phyloP scores from a whole-genome alignment of 2,888 invertebrate species.

The Pteria penguin region DNA sequence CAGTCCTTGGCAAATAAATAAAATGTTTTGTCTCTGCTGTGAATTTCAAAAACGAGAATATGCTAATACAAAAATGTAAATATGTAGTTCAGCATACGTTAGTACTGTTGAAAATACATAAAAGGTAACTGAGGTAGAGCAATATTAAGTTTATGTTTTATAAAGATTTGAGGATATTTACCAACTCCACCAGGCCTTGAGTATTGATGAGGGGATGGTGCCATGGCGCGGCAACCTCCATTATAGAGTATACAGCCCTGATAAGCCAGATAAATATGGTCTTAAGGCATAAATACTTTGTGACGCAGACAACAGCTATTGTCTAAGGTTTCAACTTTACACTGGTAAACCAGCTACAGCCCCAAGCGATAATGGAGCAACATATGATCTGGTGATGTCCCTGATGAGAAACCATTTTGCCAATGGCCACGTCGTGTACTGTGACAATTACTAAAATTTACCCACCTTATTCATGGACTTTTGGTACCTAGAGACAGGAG shows the following conservation, averaged over 20 bases:
- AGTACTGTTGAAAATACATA: too few species aligned
- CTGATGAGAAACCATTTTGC: slow-evolving; percentile 19
- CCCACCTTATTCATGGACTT: slow-evolving; percentile 32
- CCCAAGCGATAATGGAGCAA: slow-evolving; percentile 26
- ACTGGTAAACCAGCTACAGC: slow-evolving; percentile 34
- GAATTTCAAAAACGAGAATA: too few species aligned
- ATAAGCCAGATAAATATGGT: slow-evolving; percentile 49
- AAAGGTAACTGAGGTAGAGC: too few species aligned
- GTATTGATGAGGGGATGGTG: slow-evolving; percentile 50
- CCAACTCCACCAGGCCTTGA: slow-evolving; percentile 28
- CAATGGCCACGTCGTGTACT: slow-evolving; percentile 25
- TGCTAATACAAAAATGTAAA: too few species aligned
- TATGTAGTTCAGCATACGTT: too few species aligned
- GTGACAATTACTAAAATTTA: slow-evolving; percentile 42
- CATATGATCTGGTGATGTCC: slow-evolving; percentile 39
- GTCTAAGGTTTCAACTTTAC: slow-evolving; percentile 40
- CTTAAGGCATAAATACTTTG: slow-evolving; percentile 48
- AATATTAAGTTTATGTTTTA: too few species aligned
- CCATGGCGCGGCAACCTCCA: slow-evolving; percentile 42
- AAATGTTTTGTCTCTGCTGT: too few species aligned
- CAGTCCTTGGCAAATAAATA: too few species aligned
- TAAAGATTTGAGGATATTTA: slow-evolving; percentile 24
- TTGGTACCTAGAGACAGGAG: slow-evolving; percentile 1
- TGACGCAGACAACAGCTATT: slow-evolving; percentile 41
- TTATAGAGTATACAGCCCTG: slow-evolving; percentile 49